These are phyloP conservation scores for Amblyopsis rosae DNA, from an alignment of 2,113 vertebrate genomes.

Conservation along the genomic window DNA sequence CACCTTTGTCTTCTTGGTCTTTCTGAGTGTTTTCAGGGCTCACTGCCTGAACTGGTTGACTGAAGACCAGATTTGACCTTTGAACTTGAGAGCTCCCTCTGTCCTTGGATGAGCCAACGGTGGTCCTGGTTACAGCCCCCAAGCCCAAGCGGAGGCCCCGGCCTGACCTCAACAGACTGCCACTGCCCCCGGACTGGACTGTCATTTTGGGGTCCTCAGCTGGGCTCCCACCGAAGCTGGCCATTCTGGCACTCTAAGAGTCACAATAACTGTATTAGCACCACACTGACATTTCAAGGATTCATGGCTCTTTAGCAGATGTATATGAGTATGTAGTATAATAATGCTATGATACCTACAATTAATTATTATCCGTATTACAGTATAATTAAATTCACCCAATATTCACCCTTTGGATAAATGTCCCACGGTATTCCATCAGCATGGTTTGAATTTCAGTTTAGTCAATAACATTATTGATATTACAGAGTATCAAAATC, in stretches of 20 bases:
- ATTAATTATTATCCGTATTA: no score
- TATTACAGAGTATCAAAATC: neutral
- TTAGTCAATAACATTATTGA: neutral
- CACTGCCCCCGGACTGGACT: constrained; percentile 55
- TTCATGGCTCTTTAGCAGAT: constrained; percentile 10
- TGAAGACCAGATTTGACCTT: constrained; percentile 79
- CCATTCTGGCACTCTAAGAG: constrained; percentile 53
- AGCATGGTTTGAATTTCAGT: neutral
- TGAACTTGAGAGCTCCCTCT: constrained; percentile 83
- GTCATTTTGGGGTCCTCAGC: constrained; percentile 55
- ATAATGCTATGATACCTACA: no score
- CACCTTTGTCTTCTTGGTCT: constrained; percentile 81
- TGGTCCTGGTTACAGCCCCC: constrained; percentile 87
- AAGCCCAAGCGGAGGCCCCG: constrained; percentile 90
- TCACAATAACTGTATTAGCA: constrained; percentile 7
- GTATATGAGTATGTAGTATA: no score
- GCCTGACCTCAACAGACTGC: constrained; percentile 84
- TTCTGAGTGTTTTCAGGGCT: constrained; percentile 72
- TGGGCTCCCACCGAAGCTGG: constrained; percentile 51
- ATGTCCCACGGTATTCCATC: neutral
- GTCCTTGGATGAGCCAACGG: constrained; percentile 76
- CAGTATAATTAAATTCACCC: neutral
- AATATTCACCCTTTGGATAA: neutral
- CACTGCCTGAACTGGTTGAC: constrained; percentile 83
- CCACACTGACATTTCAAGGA: neutral